Base-by-base conservation (phyloP, 2,797 vertebrate species). In the Channa striata region DNA sequence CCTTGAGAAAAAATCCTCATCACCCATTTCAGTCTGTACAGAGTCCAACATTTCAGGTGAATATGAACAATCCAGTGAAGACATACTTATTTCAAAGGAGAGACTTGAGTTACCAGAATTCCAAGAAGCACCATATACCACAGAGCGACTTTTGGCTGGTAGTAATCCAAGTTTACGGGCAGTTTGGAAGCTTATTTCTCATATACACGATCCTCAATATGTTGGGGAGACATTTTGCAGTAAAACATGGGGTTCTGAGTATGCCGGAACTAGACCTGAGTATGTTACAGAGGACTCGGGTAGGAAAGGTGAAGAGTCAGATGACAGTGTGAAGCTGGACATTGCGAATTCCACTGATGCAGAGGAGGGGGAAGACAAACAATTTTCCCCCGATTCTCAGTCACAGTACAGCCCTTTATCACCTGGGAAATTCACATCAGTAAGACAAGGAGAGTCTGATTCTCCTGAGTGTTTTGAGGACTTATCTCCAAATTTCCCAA, bases 121-220 rank as follows among this genome's bases (percentile, higher is more conserved):
- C 48, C 17, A 63, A n/a, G n/a, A 30, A 17, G 19, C 30, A 7
- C 61, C 30, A 11, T 58, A 75, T 2, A 44, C 21, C 9, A 69
- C 23, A 69, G 34, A 62, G 0, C 43, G 11, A 50, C 43, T 10
- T 23, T 2, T 67, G 10, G 20, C 1, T 59, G 33, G 0, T 44
- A 50, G 23, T 21, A 8, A 14, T 59, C 50, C 73, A 39, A 9
- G 37, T 47, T 50, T 69, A 30, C 81, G 67, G 59, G 48, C 58
- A 51, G 34, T 76, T 53, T 81, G 90, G 84, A 91, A 84, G 67
- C 69, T 91, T 0, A 90, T 90, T 74, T 93, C 90, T 67, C 82
- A 86, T 66, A 81, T 91, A 66, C 61, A 25, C 39, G 92, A 91
- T 67, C 78, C 85, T 49, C 91, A 90, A 0, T 91, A 89, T 84